A percentile compares a stretch with the other conserved stretches of the same genome.
Conservation (phyloP, 1,140 invertebrate genomes). For the Camponotus vicinus region DNA sequence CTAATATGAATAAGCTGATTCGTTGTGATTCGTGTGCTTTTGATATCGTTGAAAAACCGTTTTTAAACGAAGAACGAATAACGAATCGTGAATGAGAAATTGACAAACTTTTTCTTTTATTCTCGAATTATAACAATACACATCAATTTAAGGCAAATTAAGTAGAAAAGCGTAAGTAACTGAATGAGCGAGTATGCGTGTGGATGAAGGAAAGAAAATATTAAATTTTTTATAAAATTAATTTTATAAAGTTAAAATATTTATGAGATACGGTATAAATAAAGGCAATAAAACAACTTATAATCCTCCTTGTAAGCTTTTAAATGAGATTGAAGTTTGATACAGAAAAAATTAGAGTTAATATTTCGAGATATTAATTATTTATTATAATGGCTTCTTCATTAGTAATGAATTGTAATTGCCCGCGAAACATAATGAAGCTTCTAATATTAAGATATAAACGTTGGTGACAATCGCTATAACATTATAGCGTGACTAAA, state of each 20-base stretch:
- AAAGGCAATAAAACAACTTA: constrained; percentile 7
- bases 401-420: not conserved
- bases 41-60: too few relatives aligned
- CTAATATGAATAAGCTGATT: too few relatives aligned
- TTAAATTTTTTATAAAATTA: constrained; percentile 10
- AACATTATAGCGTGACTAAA: not conserved
- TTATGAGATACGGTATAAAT: not conserved
- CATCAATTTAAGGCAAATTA: too few relatives aligned
- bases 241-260: constrained; percentile 28
- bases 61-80: too few relatives aligned
- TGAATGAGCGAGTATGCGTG: too few relatives aligned
- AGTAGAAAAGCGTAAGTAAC: too few relatives aligned
- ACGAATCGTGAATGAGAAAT: too few relatives aligned
- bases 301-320: not conserved
- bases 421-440: not conserved
- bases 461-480: not conserved
- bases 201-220: too few relatives aligned
- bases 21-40: too few relatives aligned
- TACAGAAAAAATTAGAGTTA: not conserved
- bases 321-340: constrained; percentile 14
- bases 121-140: too few relatives aligned
- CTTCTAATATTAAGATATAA: not conserved
- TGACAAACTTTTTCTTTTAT: too few relatives aligned
- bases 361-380: not conserved
- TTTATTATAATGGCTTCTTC: not conserved